Base-by-base conservation (phyloP, 2,113 vertebrate species). In the Apaloderma vittatum region DNA sequence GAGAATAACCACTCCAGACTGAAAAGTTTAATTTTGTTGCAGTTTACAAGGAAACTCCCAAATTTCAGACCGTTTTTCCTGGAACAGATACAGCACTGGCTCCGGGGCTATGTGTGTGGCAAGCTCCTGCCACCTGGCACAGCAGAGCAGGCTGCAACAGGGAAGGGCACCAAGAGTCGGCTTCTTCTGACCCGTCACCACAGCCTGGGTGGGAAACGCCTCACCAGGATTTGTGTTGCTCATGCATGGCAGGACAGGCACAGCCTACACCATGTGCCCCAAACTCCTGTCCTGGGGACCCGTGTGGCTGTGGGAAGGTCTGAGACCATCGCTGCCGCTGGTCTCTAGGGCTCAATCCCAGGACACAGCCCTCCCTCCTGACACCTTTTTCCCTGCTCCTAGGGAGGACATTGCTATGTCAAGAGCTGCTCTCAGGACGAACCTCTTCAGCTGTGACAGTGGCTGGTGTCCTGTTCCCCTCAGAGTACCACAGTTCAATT, bases 321-420 rank as follows among this genome's bases (percentile, higher is more conserved):
- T 36, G 48, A 78, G 80, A 15, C 19, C 51, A 30, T 24, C 5
- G 5, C 61, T 89, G 88, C 43, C 91, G 51, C 88, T 71, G 51
- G 3, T 61, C 34, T 61, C 32, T 3, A 12, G 52, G 43, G 23
- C 55, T 91, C 80, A 12, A 6, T 34, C 52, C 80, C 66, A 66
- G 21, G 30, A 57, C 40, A 34, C 48, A 14, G 51, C 2, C 1
- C 24, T 21, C 22, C 16, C 1, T 1, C 22, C 48, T 54, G 36
- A 45, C 10, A 20, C 4, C 7, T 15, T 43, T 49, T 58, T 49
- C 36, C n/a, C 26, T 77, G 37, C 30, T 77, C 70, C 49, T 36
- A 58, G 16, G 43, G n/a, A 63, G 23, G 48, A 40, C 23, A 14
- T 46, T 26, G 63, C 52, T 30, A 18, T 1, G 9, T 32, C 22